These are phyloP conservation scores for Erebia epiphron DNA, from an alignment of 2,888 invertebrate species.

Conservation along the genomic window DNA sequence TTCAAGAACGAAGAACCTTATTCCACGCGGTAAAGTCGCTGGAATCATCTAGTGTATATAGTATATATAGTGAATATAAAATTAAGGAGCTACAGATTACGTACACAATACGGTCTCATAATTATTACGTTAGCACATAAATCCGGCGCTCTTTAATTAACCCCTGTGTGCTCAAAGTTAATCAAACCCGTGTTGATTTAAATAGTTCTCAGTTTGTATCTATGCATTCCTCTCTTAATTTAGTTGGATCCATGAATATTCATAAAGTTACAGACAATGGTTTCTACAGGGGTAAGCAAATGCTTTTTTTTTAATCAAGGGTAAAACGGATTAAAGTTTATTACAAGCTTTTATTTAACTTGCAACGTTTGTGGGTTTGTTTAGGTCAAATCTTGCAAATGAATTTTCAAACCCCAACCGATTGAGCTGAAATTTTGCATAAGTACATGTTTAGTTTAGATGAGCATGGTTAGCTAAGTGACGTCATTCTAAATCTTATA, in stretches of 20 bases:
- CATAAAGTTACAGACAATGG: constrained; percentile 18
- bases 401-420: no score
- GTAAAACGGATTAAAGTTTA: neutral
- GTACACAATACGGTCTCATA: constrained; percentile 14
- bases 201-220: constrained; percentile 35
- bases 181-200: constrained; percentile 37
- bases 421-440: no score
- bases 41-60: no score
- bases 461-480: no score
- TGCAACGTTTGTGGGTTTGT: neutral
- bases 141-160: constrained; percentile 37
- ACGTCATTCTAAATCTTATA: no score
- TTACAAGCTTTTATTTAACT: neutral
- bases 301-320: neutral
- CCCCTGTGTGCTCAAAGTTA: constrained; percentile 38
- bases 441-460: no score
- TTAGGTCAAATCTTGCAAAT: no score
- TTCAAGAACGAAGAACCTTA: no score
- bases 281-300: constrained; percentile 3
- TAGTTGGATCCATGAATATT: constrained; percentile 29
- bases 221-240: constrained; percentile 32
- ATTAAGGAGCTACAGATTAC: neutral
- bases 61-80: no score
- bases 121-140: constrained; percentile 32
- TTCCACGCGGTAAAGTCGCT: no score